A percentile compares a stretch with the other conserved stretches of the same genome.
Evolutionary conservation across 2,113 vertebrate genomes (phyloP).

Genomic region (Merops nubicus): DNA sequence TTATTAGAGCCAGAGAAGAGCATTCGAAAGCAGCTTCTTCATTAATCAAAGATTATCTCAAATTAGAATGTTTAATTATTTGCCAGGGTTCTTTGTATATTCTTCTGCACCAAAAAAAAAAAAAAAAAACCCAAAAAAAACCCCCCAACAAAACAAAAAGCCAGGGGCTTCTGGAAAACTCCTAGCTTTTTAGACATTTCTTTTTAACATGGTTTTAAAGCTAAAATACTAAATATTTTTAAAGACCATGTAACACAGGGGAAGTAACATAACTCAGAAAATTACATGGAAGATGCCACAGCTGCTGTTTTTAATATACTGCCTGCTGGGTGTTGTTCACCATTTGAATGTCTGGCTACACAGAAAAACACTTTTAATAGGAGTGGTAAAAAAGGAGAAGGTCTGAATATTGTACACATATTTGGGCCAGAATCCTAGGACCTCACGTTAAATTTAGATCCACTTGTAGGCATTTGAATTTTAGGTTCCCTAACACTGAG

Average conservation of each 20-base stretch:
- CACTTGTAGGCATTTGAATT: not conserved
- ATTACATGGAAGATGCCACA: not conserved
- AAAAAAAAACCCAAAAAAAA: too few species aligned
- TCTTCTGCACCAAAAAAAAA: not conserved
- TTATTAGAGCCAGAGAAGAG: slow-evolving; percentile 54
- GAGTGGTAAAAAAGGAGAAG: not conserved
- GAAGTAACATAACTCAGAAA: not conserved
- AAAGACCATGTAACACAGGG: not conserved
- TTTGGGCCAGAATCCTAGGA: not conserved
- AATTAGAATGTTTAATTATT: slow-evolving; percentile 69
- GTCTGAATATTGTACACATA: not conserved
- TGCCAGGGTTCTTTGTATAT: slow-evolving; percentile 13
- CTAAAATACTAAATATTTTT: not conserved
- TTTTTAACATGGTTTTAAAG: not conserved
- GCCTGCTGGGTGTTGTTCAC: not conserved
- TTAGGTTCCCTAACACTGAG: not conserved
- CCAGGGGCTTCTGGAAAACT: not conserved
- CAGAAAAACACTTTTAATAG: not conserved
- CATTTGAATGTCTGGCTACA: not conserved
- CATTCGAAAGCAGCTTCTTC: slow-evolving; percentile 39
- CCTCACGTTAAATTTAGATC: not conserved
- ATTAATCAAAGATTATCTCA: slow-evolving; percentile 65
- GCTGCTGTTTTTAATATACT: not conserved
- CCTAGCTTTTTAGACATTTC: not conserved
- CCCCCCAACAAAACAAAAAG: not conserved